Base-by-base conservation (phyloP, 1,140 invertebrate genomes). In the Hesperophylax magnus region DNA sequence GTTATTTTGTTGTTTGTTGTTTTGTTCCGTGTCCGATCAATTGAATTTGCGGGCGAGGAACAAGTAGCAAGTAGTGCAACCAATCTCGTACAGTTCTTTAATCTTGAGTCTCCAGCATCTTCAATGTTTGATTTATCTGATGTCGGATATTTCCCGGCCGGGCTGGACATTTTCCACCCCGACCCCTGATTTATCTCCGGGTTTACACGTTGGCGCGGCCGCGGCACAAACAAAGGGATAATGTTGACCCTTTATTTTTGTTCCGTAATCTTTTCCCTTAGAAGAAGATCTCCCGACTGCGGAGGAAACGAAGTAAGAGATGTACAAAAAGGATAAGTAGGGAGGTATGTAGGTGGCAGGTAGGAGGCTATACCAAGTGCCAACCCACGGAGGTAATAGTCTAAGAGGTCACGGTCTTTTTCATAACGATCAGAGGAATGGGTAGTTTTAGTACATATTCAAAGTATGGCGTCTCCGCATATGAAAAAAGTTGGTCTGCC, bases 211-310 rank as follows among this genome's bases (percentile, higher is more conserved):
- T 52, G n/a, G 63, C 27, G 63, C 14, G 27, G n/a, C 22, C 22
- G 67, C 67, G 67, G 67, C 22, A 52, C 67, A 52, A 71, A 71
- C 67, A 71, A 71, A 71, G 67, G 39, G n/a, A 47, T 52, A 11
- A 47, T 52, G 67, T 47, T 52, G 67, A 71, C 67, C 39, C 34
- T 24, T 39, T 71, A 47, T 71, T 71, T 47, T 15, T 39, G 15
- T 71, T 24, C 61, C 39, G 67, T 47, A 52, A 71, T 71, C 67
- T 71, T 47, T 52, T 71, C 22, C 22, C 67, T 71, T 17, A 14
- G 18, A 52, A 11, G 67, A 39, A 52, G 67, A 71, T 71, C 67
- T 71, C 39, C 15, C 67, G 34, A 18, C 17, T 20, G 67, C 18
- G n/a, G 67, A 67, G 31, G 63, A 31, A 34, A 67, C 22, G 63